Percentiles rank a stretch among this genome's conserved stretches.
These are phyloP conservation scores for Stictocephala bisonia DNA, from an alignment of 2,888 invertebrate genomes.

Conservation along the genomic window DNA sequence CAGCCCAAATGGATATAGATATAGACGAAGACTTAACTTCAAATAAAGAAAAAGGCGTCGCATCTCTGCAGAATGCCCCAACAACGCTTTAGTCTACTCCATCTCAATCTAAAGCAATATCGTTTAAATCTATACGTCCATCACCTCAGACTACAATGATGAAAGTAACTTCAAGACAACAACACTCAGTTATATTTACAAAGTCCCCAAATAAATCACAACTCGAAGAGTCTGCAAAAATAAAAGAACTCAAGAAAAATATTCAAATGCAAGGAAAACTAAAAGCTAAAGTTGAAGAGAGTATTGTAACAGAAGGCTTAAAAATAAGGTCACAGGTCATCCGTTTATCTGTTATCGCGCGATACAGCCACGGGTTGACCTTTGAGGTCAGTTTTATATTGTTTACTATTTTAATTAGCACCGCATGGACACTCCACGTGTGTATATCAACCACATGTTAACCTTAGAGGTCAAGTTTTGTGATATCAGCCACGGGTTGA, in stretches of 20 bases:
- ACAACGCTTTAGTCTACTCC: neutral
- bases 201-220: neutral
- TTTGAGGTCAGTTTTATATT: too few species aligned
- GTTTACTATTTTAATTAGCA: too few species aligned
- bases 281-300: neutral
- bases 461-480: too few species aligned
- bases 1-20: neutral
- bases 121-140: conserved; percentile 19
- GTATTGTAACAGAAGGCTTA: too few species aligned
- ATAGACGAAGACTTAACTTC: neutral
- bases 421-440: too few species aligned
- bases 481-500: too few species aligned
- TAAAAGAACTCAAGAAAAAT: conserved; percentile 16
- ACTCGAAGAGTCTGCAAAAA: neutral
- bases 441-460: too few species aligned
- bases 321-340: too few species aligned
- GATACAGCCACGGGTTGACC: too few species aligned
- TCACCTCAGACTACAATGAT: neutral
- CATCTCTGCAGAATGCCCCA: neutral
- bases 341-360: too few species aligned
- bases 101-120: neutral
- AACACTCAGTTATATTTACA: conserved; percentile 22
- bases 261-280: neutral
- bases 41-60: too few species aligned
- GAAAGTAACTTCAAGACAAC: conserved; percentile 4